Percentiles rank a stretch among this genome's conserved stretches.
Evolutionary conservation across 2,797 vertebrate genomes (phyloP).

Genomic region (Falco concolor): DNA sequence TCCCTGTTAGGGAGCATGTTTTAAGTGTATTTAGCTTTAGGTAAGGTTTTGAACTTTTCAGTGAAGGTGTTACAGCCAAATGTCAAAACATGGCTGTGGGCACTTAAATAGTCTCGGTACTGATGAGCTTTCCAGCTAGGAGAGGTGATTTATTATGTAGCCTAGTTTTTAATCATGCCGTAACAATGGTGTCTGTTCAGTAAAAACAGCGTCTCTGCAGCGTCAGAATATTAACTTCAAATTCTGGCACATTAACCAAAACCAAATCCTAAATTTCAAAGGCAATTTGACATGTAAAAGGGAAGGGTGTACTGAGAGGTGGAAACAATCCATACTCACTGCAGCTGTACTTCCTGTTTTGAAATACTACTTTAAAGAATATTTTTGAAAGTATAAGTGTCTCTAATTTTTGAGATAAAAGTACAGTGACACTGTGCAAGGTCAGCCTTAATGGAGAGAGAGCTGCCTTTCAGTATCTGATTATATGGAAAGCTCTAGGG

Average conservation of each 20-base stretch:
- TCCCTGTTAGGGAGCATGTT: background rate
- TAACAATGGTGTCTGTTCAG: background rate
- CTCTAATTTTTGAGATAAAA: slow-evolving; percentile 38
- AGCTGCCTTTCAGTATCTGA: background rate
- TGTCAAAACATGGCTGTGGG: slow-evolving; percentile 3
- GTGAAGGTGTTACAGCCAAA: background rate
- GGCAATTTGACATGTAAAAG: background rate
- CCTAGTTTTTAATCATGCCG: background rate
- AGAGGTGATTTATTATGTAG: slow-evolving; percentile 27
- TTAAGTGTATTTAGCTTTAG: background rate
- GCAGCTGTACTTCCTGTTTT: background rate
- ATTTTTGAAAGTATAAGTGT: background rate
- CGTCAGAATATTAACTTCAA: background rate
- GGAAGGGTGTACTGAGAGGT: background rate
- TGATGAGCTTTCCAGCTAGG: slow-evolving; percentile 9
- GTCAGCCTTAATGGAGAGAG: slow-evolving; percentile 38
- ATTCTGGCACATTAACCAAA: background rate
- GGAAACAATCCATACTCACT: background rate
- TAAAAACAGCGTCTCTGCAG: background rate
- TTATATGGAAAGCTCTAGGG: slow-evolving; percentile 8
- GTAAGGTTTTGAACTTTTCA: slow-evolving; percentile 13
- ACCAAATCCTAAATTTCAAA: background rate
- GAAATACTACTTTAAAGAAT: background rate
- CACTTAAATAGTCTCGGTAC: background rate
- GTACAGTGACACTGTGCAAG: background rate